Base-by-base conservation (phyloP, 1,140 invertebrate genomes). In the Drosophila auraria region DNA sequence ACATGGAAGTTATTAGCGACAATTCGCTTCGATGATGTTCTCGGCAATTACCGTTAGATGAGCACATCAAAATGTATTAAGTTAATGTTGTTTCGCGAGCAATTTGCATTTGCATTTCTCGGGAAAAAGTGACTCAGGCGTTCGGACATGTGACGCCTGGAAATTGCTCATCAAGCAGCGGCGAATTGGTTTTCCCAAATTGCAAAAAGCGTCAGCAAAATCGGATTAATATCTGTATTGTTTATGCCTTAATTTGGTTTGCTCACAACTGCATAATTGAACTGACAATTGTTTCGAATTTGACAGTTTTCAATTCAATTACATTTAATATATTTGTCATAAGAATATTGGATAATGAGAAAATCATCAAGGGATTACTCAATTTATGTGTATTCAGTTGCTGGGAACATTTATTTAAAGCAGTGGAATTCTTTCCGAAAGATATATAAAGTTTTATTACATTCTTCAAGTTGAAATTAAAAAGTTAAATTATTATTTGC, bases 21-120 rank as follows among this genome's bases (percentile, higher is more conserved):
- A 91, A 90, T 91, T 90, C 86, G 60, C 61, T 79, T 82, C 87
- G 71, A 90, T 90, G 79, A 90, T 90, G 76, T 86, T 76, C 71
- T 62, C 57, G 82, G 79, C 82, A 90, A 91, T 90, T 87, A 91
- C 87, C 79, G 53, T 90, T 90, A 91, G 86, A 71, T 61, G 66
- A 78, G 78, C 86, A 83, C 84, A 79, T 79, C 82, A 90, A 89
- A 82, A 83, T 56, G 77, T 78, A 68, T 45, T 68, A 79, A 80
- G 79, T 72, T 76, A 87, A 87, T 89, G 73, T 79, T 80, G 80
- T 89, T 90, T 80, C 72, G 77, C 63, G 54, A 49, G 64, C 78
- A 82, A 90, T 89, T 89, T 86, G 56, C 27, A 70, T 69, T 69
- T 62, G 33, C 49, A 42, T 57, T 57, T 57, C 23, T 54, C 14